These are phyloP conservation scores for Iphiclides podalirius DNA, from an alignment of 2,888 invertebrate genomes.

Conservation along the genomic window DNA sequence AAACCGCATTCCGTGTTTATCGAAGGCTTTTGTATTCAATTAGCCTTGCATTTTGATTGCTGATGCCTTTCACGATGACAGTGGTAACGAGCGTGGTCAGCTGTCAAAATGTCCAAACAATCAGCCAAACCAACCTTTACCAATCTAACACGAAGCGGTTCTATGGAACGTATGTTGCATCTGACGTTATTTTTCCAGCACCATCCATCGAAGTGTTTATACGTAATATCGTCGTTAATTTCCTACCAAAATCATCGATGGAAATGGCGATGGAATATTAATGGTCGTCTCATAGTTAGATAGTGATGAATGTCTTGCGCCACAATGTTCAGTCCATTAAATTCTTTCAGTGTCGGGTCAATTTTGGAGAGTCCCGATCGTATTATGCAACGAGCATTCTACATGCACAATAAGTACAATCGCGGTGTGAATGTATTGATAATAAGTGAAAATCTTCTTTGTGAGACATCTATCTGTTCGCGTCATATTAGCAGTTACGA, in stretches of 20 bases:
- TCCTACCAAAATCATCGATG: conserved; percentile 34
- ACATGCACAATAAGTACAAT: conserved; percentile 47
- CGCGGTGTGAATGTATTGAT: conserved; percentile 45
- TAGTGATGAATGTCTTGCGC: conserved; percentile 45
- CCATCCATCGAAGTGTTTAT: conserved; percentile 24
- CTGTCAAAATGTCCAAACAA: conserved; percentile 79
- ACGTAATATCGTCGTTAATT: neutral
- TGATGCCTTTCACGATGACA: conserved; percentile 76
- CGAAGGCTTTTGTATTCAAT: conserved; percentile 78
- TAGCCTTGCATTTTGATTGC: conserved; percentile 77
- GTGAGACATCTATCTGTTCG: conserved; percentile 26
- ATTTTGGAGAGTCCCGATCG: conserved; percentile 65
- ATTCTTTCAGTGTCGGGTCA: conserved; percentile 70
- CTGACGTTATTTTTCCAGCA: conserved; percentile 14
- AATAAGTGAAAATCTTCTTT: conserved; percentile 35
- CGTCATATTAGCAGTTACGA: conserved; percentile 26
- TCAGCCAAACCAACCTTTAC: conserved; percentile 53
- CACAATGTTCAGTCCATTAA: conserved; percentile 73
- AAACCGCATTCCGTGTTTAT: conserved; percentile 72
- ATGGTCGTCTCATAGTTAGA: conserved; percentile 22
- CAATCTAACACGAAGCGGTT: conserved; percentile 34
- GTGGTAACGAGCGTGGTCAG: conserved; percentile 77
- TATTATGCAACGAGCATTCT: conserved; percentile 59
- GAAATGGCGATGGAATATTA: conserved; percentile 17
- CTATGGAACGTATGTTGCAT: conserved; percentile 29